These are phyloP conservation scores for Apostichopus japonicus DNA, from an alignment of 35 echinoderm and acorn worm species.

Conservation along the genomic window DNA sequence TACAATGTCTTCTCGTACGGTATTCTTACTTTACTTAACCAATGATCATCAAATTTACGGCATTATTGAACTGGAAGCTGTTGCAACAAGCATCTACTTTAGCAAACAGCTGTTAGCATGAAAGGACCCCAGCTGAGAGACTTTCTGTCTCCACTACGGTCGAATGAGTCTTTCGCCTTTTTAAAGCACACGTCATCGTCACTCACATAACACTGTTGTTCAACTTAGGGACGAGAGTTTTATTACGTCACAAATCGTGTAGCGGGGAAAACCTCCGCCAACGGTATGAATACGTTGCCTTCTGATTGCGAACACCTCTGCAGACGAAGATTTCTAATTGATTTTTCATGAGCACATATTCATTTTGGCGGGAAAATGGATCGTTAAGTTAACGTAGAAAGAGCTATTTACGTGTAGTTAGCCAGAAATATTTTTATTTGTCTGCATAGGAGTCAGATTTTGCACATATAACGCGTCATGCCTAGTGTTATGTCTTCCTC, in stretches of 20 bases:
- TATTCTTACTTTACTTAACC: constrained; percentile 26
- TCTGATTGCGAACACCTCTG: background rate
- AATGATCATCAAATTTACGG: constrained; percentile 29
- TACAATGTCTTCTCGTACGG: constrained; percentile 35
- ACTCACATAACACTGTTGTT: constrained; percentile 15
- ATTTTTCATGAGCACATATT: background rate
- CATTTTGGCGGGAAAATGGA: background rate
- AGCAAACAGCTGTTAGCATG: constrained; percentile 41
- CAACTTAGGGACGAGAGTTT: background rate
- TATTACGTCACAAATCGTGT: background rate
- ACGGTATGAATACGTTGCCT: background rate
- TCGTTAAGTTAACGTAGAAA: background rate
- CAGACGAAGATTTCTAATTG: background rate
- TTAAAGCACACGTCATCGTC: constrained; percentile 13
- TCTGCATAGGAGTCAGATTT: background rate
- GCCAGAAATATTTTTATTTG: background rate
- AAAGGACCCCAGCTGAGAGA: constrained; percentile 49
- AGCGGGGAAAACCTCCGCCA: background rate
- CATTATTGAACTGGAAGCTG: constrained; percentile 47
- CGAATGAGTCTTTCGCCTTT: constrained; percentile 25
- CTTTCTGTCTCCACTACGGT: constrained; percentile 36
- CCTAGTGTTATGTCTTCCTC: background rate
- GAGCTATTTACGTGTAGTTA: background rate
- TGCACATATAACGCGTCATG: background rate
- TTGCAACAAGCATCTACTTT: constrained; percentile 32